Base-by-base conservation (phyloP, 2,888 invertebrate species). In the Tholera decimalis region DNA sequence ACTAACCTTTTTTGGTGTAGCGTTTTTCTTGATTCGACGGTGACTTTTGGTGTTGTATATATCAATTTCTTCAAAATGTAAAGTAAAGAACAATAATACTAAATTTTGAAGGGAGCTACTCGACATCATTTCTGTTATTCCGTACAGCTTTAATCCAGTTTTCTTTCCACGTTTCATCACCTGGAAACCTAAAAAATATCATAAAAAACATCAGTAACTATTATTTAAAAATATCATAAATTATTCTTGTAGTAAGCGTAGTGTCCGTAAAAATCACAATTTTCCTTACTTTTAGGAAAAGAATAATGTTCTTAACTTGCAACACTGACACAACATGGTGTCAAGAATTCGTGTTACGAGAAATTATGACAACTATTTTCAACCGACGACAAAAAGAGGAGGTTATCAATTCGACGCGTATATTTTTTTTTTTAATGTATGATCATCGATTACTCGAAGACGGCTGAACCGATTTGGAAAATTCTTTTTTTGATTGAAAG, bases 31-130 rank as follows among this genome's bases (percentile, higher is more conserved):
- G n/a, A n/a, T n/a, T n/a, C n/a, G n/a, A n/a, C n/a, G n/a, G n/a
- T n/a, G n/a, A n/a, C n/a, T n/a, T n/a, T 50, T 50, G 33, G 49
- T 50, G 49, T 22, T 50, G 4, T 50, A 50, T 1, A 22, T 9
- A 35, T 51, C 50, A 22, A 35, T 1, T 35, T 51, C 35, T 51
- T 51, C 24, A 51, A 51, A 51, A 35, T 51, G 51, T 51, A 2
- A 24, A 4, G 35, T n/a, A 51, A 33, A 50, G n/a, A n/a, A n/a
- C n/a, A 50, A 50, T 33, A 3, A 33, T 33, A 50, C 33, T 33
- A 50, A 50, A 50, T 33, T 50, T 33, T 50, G 49, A 50, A 50
- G 20, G 50, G 50, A 22, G 50, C 35, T 35, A 37, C 3, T 53
- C 37, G 13, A 1, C 1, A 39, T 53, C 53, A 39, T 53, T 37